A percentile compares a stretch with the other conserved stretches of the same genome.
These are phyloP conservation scores for Potamarius usumacintae DNA, from an alignment of 2,113 vertebrate species.

Conservation along the genomic window DNA sequence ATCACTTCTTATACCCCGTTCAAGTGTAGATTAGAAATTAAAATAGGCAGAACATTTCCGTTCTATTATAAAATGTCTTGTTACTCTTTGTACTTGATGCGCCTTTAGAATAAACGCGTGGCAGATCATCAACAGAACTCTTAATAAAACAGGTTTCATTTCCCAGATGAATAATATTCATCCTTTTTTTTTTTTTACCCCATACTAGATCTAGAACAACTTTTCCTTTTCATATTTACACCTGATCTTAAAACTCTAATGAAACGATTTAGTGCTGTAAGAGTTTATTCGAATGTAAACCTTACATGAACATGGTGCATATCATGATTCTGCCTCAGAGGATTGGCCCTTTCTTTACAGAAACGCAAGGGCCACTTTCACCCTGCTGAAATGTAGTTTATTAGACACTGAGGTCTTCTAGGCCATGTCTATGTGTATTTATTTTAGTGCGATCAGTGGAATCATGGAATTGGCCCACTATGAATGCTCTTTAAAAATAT, in stretches of 20 bases:
- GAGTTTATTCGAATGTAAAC: not conserved
- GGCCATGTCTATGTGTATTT: slow-evolving; percentile 25
- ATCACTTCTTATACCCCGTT: not conserved
- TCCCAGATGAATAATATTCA: not conserved
- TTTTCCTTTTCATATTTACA: not conserved
- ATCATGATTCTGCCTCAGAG: not conserved
- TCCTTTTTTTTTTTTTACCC: not conserved
- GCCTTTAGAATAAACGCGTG: no score
- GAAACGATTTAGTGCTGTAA: not conserved
- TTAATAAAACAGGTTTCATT: not conserved
- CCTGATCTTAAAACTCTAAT: not conserved
- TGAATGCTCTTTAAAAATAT: slow-evolving; percentile 33
- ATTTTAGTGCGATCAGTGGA: slow-evolving; percentile 50
- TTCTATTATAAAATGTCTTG: not conserved
- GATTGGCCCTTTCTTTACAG: not conserved
- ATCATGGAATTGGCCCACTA: slow-evolving; percentile 3
- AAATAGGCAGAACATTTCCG: not conserved
- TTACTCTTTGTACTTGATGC: not conserved
- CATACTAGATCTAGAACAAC: no score
- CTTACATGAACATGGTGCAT: not conserved
- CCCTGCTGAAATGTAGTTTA: not conserved
- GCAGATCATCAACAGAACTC: not conserved
- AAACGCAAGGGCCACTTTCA: not conserved
- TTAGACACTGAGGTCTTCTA: not conserved
- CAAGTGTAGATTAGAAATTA: not conserved